These are phyloP conservation scores for Gymnodraco acuticeps DNA, from an alignment of 2,797 vertebrate species.

Conservation along the genomic window DNA sequence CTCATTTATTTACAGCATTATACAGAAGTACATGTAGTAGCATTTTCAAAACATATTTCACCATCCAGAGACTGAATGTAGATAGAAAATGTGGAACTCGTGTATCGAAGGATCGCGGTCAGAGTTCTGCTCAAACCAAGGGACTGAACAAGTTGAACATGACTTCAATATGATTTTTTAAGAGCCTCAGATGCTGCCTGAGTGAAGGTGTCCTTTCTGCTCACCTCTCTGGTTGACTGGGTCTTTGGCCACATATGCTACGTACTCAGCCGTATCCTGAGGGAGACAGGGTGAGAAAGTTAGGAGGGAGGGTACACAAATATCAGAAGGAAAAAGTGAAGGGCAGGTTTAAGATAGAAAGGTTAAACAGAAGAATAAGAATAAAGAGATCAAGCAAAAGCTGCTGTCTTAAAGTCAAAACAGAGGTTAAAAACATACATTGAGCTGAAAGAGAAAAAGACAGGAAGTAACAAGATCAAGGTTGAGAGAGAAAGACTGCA, in stretches of 20 bases:
- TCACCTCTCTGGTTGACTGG: constrained; percentile 99
- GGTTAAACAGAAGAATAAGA: constrained; percentile 42
- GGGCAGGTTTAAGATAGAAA: constrained; percentile 55
- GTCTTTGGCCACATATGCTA: constrained; percentile 99
- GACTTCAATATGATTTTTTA: neutral
- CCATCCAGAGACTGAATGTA: neutral
- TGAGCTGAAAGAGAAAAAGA: constrained; percentile 59
- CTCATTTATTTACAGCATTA: constrained; percentile 11
- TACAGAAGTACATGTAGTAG: neutral
- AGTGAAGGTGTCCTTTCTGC: constrained; percentile 40
- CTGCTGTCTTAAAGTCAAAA: constrained; percentile 44
- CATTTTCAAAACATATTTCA: constrained; percentile 15
- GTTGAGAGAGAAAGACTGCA: constrained; percentile 38
- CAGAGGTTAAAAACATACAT: constrained; percentile 53
- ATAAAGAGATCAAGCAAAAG: constrained; percentile 51
- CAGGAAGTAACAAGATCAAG: constrained; percentile 52
- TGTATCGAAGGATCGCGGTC: neutral
- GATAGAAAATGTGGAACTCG: constrained; percentile 1
- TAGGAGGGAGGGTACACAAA: constrained; percentile 34
- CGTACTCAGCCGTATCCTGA: constrained; percentile 97
- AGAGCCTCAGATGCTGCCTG: constrained; percentile 10
- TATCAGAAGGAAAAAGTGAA: constrained; percentile 47
- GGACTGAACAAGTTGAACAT: neutral
- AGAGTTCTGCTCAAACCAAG: constrained; percentile 3
- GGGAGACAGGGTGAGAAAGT: constrained; percentile 53